Evolutionary conservation across 2,113 vertebrate species (phyloP).

Genomic region (Chaetops frenatus): DNA sequence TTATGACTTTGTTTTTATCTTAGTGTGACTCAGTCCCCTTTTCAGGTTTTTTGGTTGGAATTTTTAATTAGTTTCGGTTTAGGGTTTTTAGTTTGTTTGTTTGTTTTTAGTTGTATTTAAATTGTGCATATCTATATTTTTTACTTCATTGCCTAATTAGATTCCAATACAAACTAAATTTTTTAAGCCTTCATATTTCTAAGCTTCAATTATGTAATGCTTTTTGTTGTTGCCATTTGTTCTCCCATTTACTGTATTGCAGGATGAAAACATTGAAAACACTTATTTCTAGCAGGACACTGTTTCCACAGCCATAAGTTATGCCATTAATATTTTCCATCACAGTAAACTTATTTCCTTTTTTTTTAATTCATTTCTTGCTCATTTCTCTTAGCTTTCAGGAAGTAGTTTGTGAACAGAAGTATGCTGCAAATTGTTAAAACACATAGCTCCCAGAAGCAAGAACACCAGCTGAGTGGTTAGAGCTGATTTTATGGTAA

Average conservation of each 20-base stretch:
- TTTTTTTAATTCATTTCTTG: not conserved
- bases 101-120: not conserved
- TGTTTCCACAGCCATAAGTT: not conserved
- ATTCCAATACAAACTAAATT: not conserved
- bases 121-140: not conserved
- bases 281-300: not conserved
- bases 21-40: not conserved
- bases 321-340: not conserved
- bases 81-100: fast-evolving
- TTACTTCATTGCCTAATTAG: not conserved
- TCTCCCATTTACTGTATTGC: not conserved
- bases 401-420: not conserved
- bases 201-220: not conserved
- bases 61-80: not conserved
- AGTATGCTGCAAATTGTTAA: not conserved
- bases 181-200: not conserved
- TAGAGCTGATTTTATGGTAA: not conserved
- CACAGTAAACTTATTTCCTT: not conserved
- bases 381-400: not conserved
- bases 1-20: not conserved
- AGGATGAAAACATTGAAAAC: not conserved
- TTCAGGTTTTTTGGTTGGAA: fast-evolving
- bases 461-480: not conserved
- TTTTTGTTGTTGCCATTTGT: not conserved
- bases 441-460: not conserved